Base-by-base conservation (phyloP, 1,140 invertebrate species). In the Idris sp. region DNA sequence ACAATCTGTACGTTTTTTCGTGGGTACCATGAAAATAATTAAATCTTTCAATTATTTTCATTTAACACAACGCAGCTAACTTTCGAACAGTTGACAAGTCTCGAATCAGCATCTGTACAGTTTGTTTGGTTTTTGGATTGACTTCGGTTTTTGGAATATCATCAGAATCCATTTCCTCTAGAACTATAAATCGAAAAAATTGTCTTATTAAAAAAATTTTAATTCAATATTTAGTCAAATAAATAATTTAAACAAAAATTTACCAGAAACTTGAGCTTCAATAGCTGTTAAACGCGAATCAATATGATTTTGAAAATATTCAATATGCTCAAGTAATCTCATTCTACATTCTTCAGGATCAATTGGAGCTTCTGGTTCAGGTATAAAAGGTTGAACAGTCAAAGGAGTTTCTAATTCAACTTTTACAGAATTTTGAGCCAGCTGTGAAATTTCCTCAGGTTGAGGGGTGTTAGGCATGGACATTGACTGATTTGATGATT, bases 281-380 rank as follows among this genome's bases (percentile, higher is more conserved):
- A 96, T 92, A 31, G 90, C 90, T 69, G 91, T 91, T n/a, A 96
- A 89, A 31, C 91, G 84, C 1, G 91, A 88, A 71, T 94, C 91
- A 15, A 96, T 89, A 58, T 93, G 89, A 53, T 90, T 89, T 80
- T 95, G 93, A 78, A 91, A 91, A 76, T 93, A 89, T 69, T 92
- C 90, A 25, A 97, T 91, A 79, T 96, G 94, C 16, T 93, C 91
- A 38, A 96, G 86, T 11, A 97, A 87, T 77, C 93, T 91, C 65
- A 93, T 88, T 54, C 93, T 90, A 82, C 95, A 96, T 80, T 94
- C 93, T 28, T 89, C 86, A 19, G 91, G 90, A 86, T 95, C 93
- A 54, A 96, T 95, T 1, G 93, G 90, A 7, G 93, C 92, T 86
- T 95, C 94, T 0, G 94, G 93, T 84, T 93, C 90, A 9, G 94